Evolutionary conservation across 2,888 invertebrate species (phyloP), one percentile per base, ranked within the genome.

Genomic region (Tiliacea aurago): DNA sequence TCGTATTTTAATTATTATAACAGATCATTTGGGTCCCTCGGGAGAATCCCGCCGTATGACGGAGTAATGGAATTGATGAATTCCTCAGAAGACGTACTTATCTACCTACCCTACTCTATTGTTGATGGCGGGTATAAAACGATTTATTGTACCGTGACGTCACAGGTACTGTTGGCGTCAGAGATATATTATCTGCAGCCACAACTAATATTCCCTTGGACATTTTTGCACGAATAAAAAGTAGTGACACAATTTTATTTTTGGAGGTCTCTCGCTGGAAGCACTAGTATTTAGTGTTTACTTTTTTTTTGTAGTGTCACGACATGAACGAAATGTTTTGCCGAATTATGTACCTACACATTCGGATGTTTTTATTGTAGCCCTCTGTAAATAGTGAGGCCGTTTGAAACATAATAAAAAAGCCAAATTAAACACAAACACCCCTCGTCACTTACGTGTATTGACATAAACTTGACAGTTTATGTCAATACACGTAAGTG

Each of bases 61-160:
- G 45, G 71, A 69, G 55, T 70, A 84, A 81, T 84, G 81, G 84
- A 71, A 81, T 73, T 64, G 65, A 66, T 70, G 69, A 64, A 80
- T 80, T 84, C 23, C 49, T 66, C 58, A 43, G 70, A 75, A 67
- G 65, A 73, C 58, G 45, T n/a, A 47, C 41, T 28, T 23, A 51
- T n/a, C n/a, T 47, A 61, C 64, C 65, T 65, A 55, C 64, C 55
- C 43, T 11, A 28, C 23, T 65, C 65, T 58, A 58, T 78, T 76
- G 69, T 83, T 72, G 78, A 78, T 76, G 72, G 68, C 70, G 72
- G 81, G 64, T 80, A 59, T 69, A 71, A 73, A 84, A 78, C 76
- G 74, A 83, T 89, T 84, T 84, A 86, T 86, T 82, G 76, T 83
- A 58, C 71, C 66, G 73, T 80, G 75, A 83, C 78, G 81, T 81